phyloP scores from a whole-genome alignment of 2,888 invertebrate species.

The Operophtera brumata region DNA sequence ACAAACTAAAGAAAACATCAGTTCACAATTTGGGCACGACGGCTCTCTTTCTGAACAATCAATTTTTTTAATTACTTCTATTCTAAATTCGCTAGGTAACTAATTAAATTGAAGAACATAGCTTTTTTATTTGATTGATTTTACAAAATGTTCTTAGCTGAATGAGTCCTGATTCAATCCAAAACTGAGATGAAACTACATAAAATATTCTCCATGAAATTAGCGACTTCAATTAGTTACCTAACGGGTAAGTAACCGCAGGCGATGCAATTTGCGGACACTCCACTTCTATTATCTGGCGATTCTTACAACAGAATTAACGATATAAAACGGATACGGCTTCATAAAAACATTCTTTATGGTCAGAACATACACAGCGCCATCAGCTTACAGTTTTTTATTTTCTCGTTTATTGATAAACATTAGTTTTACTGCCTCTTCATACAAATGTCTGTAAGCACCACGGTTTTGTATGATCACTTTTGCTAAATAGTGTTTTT shows the following conservation, averaged over 20 bases:
- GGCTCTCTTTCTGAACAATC: no score
- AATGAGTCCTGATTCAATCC: no score
- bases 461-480: not conserved
- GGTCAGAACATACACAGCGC: conserved; percentile 27
- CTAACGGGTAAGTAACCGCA: not conserved
- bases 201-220: not conserved
- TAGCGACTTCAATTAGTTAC: not conserved
- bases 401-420: conserved; percentile 28
- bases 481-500: not conserved
- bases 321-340: conserved; percentile 39
- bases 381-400: conserved; percentile 28
- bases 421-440: conserved; percentile 19
- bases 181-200: not conserved
- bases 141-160: no score
- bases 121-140: no score
- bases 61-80: no score
- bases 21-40: no score
- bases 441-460: not conserved
- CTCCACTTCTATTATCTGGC: conserved; percentile 39
- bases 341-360: conserved; percentile 41
- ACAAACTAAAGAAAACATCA: no score
- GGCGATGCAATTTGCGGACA: conserved; percentile 24
- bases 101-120: no score
- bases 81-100: no score
- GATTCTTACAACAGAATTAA: conserved; percentile 39